Base-by-base conservation (phyloP, 2,888 invertebrate species). In the Diarsia mendica region DNA sequence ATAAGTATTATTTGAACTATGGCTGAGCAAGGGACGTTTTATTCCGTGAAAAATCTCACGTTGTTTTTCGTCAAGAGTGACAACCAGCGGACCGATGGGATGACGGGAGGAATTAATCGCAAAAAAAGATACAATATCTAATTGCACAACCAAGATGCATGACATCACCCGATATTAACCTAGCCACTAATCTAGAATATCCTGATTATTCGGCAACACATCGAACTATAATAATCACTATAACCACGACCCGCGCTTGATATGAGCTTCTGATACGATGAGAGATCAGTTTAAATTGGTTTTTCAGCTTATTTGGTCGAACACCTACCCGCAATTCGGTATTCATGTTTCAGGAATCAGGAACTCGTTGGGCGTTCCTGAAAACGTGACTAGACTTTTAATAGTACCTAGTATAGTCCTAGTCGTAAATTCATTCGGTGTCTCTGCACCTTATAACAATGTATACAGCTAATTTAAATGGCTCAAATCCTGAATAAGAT, bases 351-450 rank as follows among this genome's bases (percentile, higher is more conserved):
- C 64, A 67, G 6, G 53, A 64, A 81, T 61, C 63, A 48, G 67
- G 13, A 64, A 67, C 76, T 70, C 76, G 63, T 76, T 33, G 33
- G 28, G 79, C 51, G 49, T 58, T 1, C 39, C 76, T 64, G 61
- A 48, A 69, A 55, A 80, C 80, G 76, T 80, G 80, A 81, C 66
- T 13, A 53, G 77, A 39, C 70, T 81, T 70, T 79, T 67, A 67
- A 44, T 9, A 60, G 48, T 13, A 18, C 13, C 9, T n/a, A 49
- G 48, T 65, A 60, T 65, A 53, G 39, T 66, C 65, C 46, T 39
- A 49, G 60, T 78, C 60, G n/a, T 78, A 82, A 67, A 77, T 81
- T 67, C 23, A 55, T 28, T 39, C 6, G n/a, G 39, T 60, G 9
- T 69, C 55, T 69, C 48, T 15, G 11, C 51, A 64, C 11, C 48